Base-by-base conservation (phyloP, 1,140 invertebrate species). In the Maconellicoccus hirsutus region DNA sequence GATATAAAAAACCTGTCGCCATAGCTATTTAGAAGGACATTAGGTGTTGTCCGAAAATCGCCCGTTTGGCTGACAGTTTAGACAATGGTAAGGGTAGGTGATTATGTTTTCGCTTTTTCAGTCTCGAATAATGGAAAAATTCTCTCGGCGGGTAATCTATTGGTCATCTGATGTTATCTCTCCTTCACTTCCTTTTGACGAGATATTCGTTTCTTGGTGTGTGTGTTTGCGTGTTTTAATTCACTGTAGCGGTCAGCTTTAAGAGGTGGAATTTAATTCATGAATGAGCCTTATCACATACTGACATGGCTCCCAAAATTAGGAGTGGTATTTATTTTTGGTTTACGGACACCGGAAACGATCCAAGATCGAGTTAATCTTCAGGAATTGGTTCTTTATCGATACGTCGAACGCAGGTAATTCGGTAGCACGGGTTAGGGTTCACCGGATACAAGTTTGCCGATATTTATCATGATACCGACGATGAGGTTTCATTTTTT, bases 1-100 rank as follows among this genome's bases (percentile, higher is more conserved):
- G 22, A 26, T 25, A 66, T 25, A 26, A 26, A 66, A 66, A 66
- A 26, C 61, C 61, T 66, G 61, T 66, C 61, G 61, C 61, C 61
- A 66, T 10, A 66, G 7, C 61, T 66, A 66, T 66, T 66, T 66
- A 66, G 61, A 4, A 66, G 61, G 61, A 66, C 19, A 66, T 66
- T 66, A 66, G 61, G 61, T 66, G 61, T 66, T 66, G 21, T 66
- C 61, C 61, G 25, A 66, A 66, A 66, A 25, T 66, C 61, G 61
- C 25, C 61, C 61, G 7, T 66, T 66, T 23, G 7, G 6, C 16
- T 66, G 10, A 23, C 21, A 66, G 61, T 66, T 66, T 66, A 66
- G 16, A 66, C 21, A 66, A 66, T 66, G 16, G 1, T 12, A 26
- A 66, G 42, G 42, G 42, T 52, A 52, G 25, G 61, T 66, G 61